Base-by-base conservation (phyloP, 1,140 invertebrate genomes). In the Polypedilum vanderplanki region DNA sequence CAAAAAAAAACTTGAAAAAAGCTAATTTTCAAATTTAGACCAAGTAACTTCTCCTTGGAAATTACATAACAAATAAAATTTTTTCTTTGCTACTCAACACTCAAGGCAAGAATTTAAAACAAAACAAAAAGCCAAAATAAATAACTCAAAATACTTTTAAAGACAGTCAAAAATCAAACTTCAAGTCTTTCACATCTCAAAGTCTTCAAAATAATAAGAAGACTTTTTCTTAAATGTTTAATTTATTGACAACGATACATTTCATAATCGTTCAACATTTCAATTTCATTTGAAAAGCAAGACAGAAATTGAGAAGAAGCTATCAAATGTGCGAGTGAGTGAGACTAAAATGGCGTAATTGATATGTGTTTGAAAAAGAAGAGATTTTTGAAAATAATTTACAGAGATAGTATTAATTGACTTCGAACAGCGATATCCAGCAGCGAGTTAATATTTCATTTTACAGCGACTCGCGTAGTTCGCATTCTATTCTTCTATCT, bases 321-420 rank as follows among this genome's bases (percentile, higher is more conserved):
- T 57, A 57, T n/a, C 46, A 57, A 57, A n/a, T 57, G 46, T 57
- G 46, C n/a, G 41, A 33, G 41, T 15, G 41, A 15, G 15, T n/a
- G 46, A 57, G 10, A 12, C 12, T n/a, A 15, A 57, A 57, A 57
- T 57, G n/a, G 46, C 46, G 46, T 57, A 57, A 57, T 57, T 57
- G 46, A 57, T 57, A 57, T 57, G 46, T 57, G 46, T 57, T 57
- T 57, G 4, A 15, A 57, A 12, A 57, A 57, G 46, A 57, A n/a
- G 46, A 57, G n/a, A n/a, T 57, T 57, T 57, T 33, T 33, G 24
- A 5, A 33, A 33, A 33, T 33, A 33, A 33, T 57, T 57, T 57
- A 57, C 46, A 57, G 46, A 57, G 46, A 57, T 57, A 57, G 12
- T 12, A 57, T 57, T 57, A 57, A 57, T 57, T 57, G 46, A 57